Percentiles rank a stretch among this genome's conserved stretches.
Evolutionary conservation across 2,797 vertebrate species (phyloP).

Genomic region (Pseudochirops corinnae): DNA sequence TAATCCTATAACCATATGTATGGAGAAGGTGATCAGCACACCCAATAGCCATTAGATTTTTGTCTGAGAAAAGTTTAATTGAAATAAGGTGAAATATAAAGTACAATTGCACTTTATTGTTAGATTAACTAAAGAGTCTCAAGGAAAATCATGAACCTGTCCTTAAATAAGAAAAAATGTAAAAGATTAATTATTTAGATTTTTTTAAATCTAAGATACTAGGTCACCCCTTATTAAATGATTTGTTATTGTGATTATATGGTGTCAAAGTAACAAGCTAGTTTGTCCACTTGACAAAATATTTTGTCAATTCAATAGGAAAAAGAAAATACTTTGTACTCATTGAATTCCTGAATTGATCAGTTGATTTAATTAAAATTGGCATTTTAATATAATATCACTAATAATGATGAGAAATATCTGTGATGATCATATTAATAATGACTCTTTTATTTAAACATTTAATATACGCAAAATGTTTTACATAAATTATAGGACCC

Average conservation of each 20-base stretch:
- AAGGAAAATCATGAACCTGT: background rate
- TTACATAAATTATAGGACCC: background rate
- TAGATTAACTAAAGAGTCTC: constrained; percentile 57
- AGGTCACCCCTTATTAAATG: background rate
- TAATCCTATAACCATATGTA: constrained; percentile 57
- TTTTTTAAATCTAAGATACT: background rate
- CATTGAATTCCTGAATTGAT: background rate
- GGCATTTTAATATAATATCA: background rate
- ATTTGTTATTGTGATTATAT: background rate
- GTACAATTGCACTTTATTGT: constrained; percentile 61
- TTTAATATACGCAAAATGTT: background rate
- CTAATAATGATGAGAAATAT: background rate
- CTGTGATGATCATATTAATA: background rate
- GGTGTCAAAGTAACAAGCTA: background rate
- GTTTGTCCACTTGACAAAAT: background rate
- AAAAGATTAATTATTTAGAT: background rate
- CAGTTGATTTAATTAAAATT: background rate
- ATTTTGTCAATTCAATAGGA: background rate
- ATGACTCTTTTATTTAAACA: background rate
- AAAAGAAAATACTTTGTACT: background rate
- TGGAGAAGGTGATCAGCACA: constrained; percentile 76
- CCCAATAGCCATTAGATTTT: constrained; percentile 81
- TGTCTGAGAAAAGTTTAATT: constrained; percentile 76
- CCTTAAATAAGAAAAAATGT: background rate
- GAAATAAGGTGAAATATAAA: constrained; percentile 70